Conservation (phyloP, 2,888 invertebrate genomes). For the Thelaira solivaga region DNA sequence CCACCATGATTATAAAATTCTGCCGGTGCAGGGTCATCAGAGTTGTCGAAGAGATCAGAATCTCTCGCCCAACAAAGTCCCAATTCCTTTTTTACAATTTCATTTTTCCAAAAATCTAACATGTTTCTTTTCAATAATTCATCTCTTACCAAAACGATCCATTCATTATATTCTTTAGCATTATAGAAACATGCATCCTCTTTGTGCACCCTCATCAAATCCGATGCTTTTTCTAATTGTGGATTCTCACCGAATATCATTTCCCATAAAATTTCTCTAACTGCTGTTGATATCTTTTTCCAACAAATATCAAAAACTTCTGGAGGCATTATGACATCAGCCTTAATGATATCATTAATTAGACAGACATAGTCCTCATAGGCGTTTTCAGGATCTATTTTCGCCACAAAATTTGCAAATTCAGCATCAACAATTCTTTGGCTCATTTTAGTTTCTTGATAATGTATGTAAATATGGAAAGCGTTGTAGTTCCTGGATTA, state of each 20-base stretch:
- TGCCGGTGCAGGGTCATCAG: slow-evolving; percentile 67
- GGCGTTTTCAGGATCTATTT: slow-evolving; percentile 62
- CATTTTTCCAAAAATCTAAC: slow-evolving; percentile 71
- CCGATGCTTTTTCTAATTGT: slow-evolving; percentile 62
- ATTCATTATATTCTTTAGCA: slow-evolving; percentile 72
- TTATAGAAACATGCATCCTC: slow-evolving; percentile 76
- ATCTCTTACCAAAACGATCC: slow-evolving; percentile 72
- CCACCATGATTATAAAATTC: slow-evolving; percentile 70
- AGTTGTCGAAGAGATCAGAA: slow-evolving; percentile 70
- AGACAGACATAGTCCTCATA: slow-evolving; percentile 67
- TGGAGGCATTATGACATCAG: slow-evolving; percentile 66
- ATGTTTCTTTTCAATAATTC: slow-evolving; percentile 70
- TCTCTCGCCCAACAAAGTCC: slow-evolving; percentile 72
- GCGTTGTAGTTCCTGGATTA: no score
- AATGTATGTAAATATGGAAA: no score
- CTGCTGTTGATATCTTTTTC: slow-evolving; percentile 63
- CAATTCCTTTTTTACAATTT: slow-evolving; percentile 70
- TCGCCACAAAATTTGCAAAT: slow-evolving; percentile 49
- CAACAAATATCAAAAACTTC: slow-evolving; percentile 66
- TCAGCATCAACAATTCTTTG: slow-evolving; percentile 11
- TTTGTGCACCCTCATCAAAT: slow-evolving; percentile 68
- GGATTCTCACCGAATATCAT: slow-evolving; percentile 66
- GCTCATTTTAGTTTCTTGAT: no score
- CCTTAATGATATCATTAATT: slow-evolving; percentile 65
- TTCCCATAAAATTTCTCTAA: slow-evolving; percentile 69